Conservation (phyloP, 2,797 vertebrate species). For the Enoplosus armatus region DNA sequence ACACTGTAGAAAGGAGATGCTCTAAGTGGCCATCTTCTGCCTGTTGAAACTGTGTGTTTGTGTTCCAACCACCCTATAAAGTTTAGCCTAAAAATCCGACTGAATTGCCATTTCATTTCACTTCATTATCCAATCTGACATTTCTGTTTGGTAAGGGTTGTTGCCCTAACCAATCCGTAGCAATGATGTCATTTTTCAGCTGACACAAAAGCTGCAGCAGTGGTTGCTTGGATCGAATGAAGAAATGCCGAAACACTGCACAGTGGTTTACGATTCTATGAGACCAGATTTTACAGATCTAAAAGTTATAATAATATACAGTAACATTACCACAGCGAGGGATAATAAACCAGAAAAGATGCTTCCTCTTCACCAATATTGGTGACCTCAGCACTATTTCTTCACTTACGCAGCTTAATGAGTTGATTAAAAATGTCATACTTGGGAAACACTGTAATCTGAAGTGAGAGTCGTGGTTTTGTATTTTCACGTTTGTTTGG, state of each 20-base stretch:
- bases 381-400: no score
- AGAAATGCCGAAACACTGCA: no score
- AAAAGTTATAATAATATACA: no score
- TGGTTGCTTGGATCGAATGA: not conserved
- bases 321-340: no score
- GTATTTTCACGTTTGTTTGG: constrained; percentile 26
- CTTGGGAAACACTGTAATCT: constrained; percentile 20
- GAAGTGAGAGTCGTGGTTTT: constrained; percentile 14
- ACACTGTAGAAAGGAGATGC: not conserved
- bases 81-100: not conserved
- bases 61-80: not conserved
- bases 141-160: not conserved
- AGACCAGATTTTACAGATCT: no score
- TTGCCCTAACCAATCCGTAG: constrained; percentile 5
- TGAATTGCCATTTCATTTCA: not conserved
- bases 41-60: not conserved
- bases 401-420: no score
- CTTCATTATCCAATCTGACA: not conserved
- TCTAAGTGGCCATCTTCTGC: not conserved
- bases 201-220: not conserved
- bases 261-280: no score
- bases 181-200: not conserved
- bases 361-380: no score
- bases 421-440: no score
- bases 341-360: no score